Percentiles rank a stretch among this genome's conserved stretches.
These are phyloP conservation scores for Sinopyrophorus schimmeli DNA, from an alignment of 2,888 invertebrate species.

Conservation along the genomic window DNA sequence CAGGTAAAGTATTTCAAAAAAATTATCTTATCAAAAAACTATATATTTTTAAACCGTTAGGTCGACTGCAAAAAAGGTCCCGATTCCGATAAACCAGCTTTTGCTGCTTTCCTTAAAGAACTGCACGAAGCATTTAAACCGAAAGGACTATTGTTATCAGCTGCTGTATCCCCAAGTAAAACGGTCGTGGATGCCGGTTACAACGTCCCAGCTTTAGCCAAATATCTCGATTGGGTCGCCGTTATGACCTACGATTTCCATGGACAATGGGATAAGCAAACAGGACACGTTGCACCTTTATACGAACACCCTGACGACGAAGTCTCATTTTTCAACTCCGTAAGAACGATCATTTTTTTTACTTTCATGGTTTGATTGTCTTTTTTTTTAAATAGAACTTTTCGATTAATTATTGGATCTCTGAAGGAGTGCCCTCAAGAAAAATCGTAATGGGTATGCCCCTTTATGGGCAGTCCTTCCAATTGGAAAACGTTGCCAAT, in stretches of 20 bases:
- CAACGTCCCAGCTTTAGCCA: constrained; percentile 74
- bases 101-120: constrained; percentile 74
- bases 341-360: constrained; percentile 51
- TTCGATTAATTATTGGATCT: constrained; percentile 87
- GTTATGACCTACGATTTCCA: constrained; percentile 93
- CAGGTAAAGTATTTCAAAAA: constrained; percentile 59
- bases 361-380: background rate
- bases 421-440: constrained; percentile 77
- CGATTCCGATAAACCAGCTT: constrained; percentile 79
- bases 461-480: constrained; percentile 85
- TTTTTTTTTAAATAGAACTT: constrained; percentile 65
- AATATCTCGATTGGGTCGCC: constrained; percentile 85
- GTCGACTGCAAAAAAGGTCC: constrained; percentile 86
- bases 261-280: constrained; percentile 90
- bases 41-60: no score
- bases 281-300: constrained; percentile 86
- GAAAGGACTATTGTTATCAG: constrained; percentile 67
- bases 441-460: constrained; percentile 90
- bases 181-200: constrained; percentile 84
- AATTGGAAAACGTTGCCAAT: constrained; percentile 62
- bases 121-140: constrained; percentile 60
- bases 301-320: constrained; percentile 83
- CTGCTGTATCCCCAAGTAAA: constrained; percentile 88
- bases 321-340: constrained; percentile 79
- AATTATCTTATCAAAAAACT: constrained; percentile 5